Percentiles rank a stretch among this genome's conserved stretches.
phyloP scores from a whole-genome alignment of 2,113 vertebrate species.

The Clinocottus analis region DNA sequence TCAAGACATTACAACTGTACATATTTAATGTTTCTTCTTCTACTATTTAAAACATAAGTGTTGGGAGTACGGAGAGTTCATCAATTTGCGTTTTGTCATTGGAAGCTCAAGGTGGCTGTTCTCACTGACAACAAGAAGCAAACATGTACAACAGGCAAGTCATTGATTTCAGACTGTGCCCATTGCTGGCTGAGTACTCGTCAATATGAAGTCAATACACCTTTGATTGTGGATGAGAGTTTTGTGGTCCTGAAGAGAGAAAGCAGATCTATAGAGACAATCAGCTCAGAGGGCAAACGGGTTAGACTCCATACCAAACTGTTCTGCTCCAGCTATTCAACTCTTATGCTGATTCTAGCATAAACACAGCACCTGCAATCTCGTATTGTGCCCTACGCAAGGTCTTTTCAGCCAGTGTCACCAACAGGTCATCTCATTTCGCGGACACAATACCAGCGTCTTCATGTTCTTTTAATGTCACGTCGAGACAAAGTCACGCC shows the following conservation, averaged over 20 bases:
- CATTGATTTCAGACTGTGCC: slow-evolving; percentile 81
- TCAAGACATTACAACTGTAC: not conserved
- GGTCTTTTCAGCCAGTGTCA: slow-evolving; percentile 60
- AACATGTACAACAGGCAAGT: slow-evolving; percentile 65
- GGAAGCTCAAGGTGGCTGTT: slow-evolving; percentile 62
- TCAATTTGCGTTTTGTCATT: slow-evolving; percentile 37
- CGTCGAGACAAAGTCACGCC: slow-evolving; percentile 34
- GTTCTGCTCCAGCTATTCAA: slow-evolving; percentile 55
- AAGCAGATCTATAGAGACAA: slow-evolving; percentile 79
- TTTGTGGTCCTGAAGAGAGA: slow-evolving; percentile 75
- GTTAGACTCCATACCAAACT: slow-evolving; percentile 51
- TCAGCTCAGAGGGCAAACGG: slow-evolving; percentile 74
- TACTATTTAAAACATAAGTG: not conserved
- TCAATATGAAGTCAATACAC: slow-evolving; percentile 82
- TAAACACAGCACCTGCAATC: slow-evolving; percentile 46
- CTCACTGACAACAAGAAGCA: slow-evolving; percentile 50
- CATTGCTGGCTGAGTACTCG: slow-evolving; percentile 71
- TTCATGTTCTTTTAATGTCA: slow-evolving; percentile 52
- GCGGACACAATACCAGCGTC: slow-evolving; percentile 43
- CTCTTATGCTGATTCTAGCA: slow-evolving; percentile 72
- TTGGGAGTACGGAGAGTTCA: slow-evolving; percentile 8
- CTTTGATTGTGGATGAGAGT: slow-evolving; percentile 81
- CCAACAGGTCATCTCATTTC: slow-evolving; percentile 64
- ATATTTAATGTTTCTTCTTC: not conserved
- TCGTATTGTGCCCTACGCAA: slow-evolving; percentile 51